phyloP scores from a whole-genome alignment of 2,113 vertebrate genomes.

The Orycteropus afer region DNA sequence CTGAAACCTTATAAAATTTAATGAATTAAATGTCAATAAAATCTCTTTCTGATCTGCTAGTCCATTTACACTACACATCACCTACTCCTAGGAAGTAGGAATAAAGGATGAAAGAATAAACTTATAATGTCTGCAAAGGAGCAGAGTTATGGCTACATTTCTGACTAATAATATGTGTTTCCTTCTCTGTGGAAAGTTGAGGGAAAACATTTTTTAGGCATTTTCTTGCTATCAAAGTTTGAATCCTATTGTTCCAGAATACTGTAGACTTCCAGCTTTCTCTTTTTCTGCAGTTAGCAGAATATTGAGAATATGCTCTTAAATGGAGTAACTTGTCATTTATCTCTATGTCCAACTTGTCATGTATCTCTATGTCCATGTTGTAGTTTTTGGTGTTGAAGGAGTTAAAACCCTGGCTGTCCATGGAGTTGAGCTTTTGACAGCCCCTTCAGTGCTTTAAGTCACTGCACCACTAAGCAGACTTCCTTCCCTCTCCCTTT shows the following conservation, averaged over 20 bases:
- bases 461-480: background rate
- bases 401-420: conserved; percentile 24
- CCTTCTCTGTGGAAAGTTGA: background rate
- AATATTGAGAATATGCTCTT: background rate
- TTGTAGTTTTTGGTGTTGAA: background rate
- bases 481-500: conserved; percentile 14
- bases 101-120: background rate
- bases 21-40: background rate
- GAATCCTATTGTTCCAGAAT: background rate
- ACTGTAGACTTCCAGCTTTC: background rate
- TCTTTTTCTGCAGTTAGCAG: background rate
- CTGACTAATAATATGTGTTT: background rate
- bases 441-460: conserved; percentile 19
- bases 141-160: background rate
- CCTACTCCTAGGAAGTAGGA: background rate
- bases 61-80: background rate
- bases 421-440: background rate
- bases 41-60: background rate
- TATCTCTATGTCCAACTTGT: background rate
- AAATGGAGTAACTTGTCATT: background rate
- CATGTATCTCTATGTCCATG: background rate
- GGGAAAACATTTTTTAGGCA: background rate
- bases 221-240: conserved; percentile 39
- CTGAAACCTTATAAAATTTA: background rate
- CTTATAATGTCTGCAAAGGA: background rate